Conservation (phyloP, 2,888 invertebrate genomes). For the Drosophila macrospina region DNA sequence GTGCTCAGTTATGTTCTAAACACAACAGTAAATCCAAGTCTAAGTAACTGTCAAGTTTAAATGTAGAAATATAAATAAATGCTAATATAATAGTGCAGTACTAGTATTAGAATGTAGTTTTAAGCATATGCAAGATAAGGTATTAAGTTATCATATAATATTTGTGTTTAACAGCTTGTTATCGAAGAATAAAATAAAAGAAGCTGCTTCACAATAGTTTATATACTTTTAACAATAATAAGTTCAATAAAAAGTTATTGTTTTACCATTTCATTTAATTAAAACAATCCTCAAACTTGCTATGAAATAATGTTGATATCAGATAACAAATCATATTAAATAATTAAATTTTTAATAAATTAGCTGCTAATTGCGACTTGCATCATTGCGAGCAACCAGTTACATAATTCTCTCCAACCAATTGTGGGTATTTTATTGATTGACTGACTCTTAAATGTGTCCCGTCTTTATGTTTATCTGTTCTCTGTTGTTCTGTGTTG, state of each 20-base stretch:
- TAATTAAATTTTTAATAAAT: neutral
- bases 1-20: neutral
- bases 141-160: too few relatives aligned
- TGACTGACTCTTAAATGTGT: slow-evolving; percentile 50
- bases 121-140: too few relatives aligned
- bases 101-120: too few relatives aligned
- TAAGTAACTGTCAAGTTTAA: neutral
- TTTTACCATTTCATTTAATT: too few relatives aligned
- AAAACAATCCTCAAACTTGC: too few relatives aligned
- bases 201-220: too few relatives aligned
- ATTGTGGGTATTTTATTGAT: slow-evolving; percentile 46
- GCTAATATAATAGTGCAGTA: neutral
- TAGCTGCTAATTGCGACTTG: neutral
- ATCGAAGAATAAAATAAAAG: too few relatives aligned
- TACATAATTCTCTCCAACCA: slow-evolving; percentile 18
- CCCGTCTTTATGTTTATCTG: slow-evolving; percentile 1
- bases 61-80: neutral
- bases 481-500: slow-evolving; percentile 16
- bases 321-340: neutral
- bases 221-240: too few relatives aligned
- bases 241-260: neutral
- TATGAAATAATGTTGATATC: too few relatives aligned
- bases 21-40: neutral
- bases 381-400: neutral
- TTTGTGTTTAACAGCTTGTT: neutral